Evolutionary conservation across 2,888 invertebrate genomes (phyloP).

Genomic region (Sphecodes monilicornis): DNA sequence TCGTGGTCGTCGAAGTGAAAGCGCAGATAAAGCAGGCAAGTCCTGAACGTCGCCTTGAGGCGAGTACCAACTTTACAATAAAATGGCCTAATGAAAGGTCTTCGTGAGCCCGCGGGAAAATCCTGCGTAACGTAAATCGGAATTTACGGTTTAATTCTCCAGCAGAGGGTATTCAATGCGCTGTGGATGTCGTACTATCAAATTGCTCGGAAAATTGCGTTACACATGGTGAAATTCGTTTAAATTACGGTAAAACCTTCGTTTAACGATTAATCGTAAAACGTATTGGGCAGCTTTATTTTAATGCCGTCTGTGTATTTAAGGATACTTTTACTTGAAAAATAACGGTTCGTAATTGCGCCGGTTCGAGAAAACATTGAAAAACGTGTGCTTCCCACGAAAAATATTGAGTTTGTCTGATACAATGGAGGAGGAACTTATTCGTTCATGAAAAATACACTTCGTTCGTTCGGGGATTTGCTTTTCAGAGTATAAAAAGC

Average conservation of each 20-base stretch:
- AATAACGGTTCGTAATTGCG: neutral
- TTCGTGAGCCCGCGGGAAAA: slow-evolving; percentile 3
- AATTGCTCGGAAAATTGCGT: slow-evolving; percentile 14
- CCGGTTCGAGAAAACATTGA: too few species aligned
- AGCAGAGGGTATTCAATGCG: neutral
- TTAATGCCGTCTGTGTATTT: neutral
- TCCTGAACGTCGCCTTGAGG: slow-evolving; percentile 31
- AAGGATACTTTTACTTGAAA: neutral
- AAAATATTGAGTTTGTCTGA: neutral
- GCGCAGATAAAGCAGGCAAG: slow-evolving; percentile 62
- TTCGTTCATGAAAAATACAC: neutral
- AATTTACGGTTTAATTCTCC: slow-evolving; percentile 34
- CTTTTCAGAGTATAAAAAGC: too few species aligned
- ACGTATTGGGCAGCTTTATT: neutral
- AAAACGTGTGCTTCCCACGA: neutral
- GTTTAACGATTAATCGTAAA: neutral
- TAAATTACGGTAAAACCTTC: neutral
- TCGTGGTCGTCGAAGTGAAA: slow-evolving; percentile 61
- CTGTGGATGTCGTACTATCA: neutral
- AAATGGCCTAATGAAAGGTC: slow-evolving; percentile 10
- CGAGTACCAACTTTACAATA: slow-evolving; percentile 39
- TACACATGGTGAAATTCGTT: neutral
- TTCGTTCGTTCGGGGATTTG: neutral
- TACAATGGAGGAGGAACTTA: neutral
- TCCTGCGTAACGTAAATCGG: slow-evolving; percentile 31